Conservation (phyloP, 2,888 invertebrate genomes). For the Argyresthia goedartella region DNA sequence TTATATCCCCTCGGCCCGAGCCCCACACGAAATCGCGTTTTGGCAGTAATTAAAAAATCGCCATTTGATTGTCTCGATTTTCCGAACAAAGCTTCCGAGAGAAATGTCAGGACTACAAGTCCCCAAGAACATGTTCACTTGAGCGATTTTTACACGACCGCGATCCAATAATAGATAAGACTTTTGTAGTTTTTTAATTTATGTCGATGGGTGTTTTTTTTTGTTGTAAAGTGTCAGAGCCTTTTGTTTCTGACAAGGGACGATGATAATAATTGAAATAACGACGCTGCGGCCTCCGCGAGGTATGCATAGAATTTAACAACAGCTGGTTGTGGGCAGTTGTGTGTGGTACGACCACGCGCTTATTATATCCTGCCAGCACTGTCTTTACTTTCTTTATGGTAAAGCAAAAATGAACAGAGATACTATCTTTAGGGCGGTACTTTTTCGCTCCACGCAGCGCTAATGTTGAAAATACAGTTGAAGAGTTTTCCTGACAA, state of each 20-base stretch:
- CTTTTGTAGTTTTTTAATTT: conserved; percentile 26
- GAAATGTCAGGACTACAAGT: conserved; percentile 31
- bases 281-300: conserved; percentile 42
- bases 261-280: conserved; percentile 67
- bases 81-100: conserved; percentile 11
- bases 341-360: conserved; percentile 5
- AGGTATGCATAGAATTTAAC: conserved; percentile 62
- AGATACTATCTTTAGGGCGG: not conserved
- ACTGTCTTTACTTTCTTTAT: not conserved
- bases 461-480: too few species aligned
- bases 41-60: conserved; percentile 13
- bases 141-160: conserved; percentile 60
- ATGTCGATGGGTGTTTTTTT: conserved; percentile 29
- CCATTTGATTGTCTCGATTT: not conserved
- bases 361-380: conserved; percentile 5
- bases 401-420: not conserved
- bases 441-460: too few species aligned
- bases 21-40: conserved; percentile 23
- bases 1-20: conserved; percentile 2
- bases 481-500: too few species aligned
- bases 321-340: conserved; percentile 48
- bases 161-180: conserved; percentile 69
- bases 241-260: conserved; percentile 70
- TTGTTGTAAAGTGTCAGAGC: conserved; percentile 48
- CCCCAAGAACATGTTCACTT: conserved; percentile 63